These are phyloP conservation scores for Passer montanus DNA, from an alignment of 2,113 vertebrate species.

Conservation along the genomic window DNA sequence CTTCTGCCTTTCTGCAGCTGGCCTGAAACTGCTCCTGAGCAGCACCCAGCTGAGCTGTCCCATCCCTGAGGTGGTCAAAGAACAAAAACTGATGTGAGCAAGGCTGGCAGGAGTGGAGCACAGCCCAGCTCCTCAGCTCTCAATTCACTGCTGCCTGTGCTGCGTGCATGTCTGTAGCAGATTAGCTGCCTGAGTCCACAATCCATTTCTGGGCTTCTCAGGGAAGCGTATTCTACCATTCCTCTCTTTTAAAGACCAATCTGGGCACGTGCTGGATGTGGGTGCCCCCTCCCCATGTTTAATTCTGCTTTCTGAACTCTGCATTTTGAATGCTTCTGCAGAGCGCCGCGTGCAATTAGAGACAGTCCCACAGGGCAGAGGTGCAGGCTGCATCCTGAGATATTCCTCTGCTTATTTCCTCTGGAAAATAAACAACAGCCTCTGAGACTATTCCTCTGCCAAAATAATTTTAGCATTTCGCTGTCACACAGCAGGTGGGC, in stretches of 20 bases:
- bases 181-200: conserved; percentile 63
- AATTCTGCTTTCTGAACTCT: conserved; percentile 55
- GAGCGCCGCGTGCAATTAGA: conserved; percentile 67
- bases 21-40: not conserved
- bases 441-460: conserved; percentile 74
- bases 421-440: conserved; percentile 77
- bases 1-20: not conserved
- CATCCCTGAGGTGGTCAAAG: fast-evolving
- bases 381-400: conserved; percentile 76
- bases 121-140: not conserved
- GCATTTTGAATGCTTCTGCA: conserved; percentile 53
- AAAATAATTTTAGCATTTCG: conserved; percentile 77
- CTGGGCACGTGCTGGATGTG: conserved; percentile 17
- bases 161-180: not conserved
- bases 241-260: conserved; percentile 51
- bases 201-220: conserved; percentile 39
- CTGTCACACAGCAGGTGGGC: conserved; percentile 64
- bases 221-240: conserved; percentile 46
- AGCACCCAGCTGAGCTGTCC: not conserved
- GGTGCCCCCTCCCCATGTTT: conserved; percentile 21
- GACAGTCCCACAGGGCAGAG: conserved; percentile 78
- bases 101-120: not conserved
- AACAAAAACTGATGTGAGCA: not conserved
- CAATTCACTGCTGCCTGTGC: not conserved
- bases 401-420: conserved; percentile 64